phyloP scores from a whole-genome alignment of 2,113 vertebrate genomes.

The Motacilla tschutschensis region DNA sequence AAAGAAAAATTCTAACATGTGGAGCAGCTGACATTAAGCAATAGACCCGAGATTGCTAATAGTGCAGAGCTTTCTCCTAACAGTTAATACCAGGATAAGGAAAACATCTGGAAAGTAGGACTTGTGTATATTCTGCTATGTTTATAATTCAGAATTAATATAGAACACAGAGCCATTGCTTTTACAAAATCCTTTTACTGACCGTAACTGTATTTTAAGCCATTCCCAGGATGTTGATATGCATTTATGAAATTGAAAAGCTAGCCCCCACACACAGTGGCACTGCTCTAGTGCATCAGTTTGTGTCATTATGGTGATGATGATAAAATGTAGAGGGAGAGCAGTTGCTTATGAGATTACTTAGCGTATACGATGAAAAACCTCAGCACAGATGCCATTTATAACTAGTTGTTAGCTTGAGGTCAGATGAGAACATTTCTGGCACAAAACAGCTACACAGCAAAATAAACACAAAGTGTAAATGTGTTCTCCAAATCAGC shows the following conservation, averaged over 20 bases:
- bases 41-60: not conserved
- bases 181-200: slow-evolving; percentile 23
- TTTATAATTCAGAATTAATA: slow-evolving; percentile 42
- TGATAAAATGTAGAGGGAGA: not conserved
- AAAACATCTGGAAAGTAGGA: not conserved
- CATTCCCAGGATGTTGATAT: not conserved
- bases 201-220: not conserved
- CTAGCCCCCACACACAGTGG: not conserved
- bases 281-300: not conserved
- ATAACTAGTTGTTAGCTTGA: not conserved
- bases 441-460: not conserved
- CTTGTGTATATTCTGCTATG: not conserved
- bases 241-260: slow-evolving; percentile 40
- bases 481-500: not conserved
- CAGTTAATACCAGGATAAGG: slow-evolving; percentile 8
- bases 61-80: not conserved
- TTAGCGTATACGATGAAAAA: not conserved
- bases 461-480: slow-evolving; percentile 1
- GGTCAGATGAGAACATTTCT: not conserved
- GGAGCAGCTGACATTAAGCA: not conserved
- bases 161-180: not conserved
- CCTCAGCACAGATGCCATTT: not conserved
- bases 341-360: not conserved
- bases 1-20: not conserved
- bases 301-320: not conserved